Base-by-base conservation (phyloP, 2,888 invertebrate genomes). In the Sphecodes monilicornis region DNA sequence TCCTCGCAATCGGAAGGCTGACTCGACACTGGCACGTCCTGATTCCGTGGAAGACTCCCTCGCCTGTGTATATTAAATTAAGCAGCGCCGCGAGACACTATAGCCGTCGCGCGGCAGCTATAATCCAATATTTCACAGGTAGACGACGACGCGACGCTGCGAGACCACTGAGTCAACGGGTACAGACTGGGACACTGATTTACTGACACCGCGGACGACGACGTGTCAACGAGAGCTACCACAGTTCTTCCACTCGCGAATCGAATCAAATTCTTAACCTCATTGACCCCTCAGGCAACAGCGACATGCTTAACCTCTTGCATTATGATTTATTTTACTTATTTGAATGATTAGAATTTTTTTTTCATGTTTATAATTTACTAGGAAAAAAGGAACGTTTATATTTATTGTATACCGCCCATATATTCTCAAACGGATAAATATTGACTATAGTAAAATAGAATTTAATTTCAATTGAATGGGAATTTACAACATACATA, bases 41-140 rank as follows among this genome's bases (percentile, higher is more conserved):
- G 93, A 91, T 92, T 93, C 91, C 88, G 85, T 85, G 90, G 91
- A 93, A 93, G 90, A 91, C 91, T 90, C 88, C 86, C 91, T 88
- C 89, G 87, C 85, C 85, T 50, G 50, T 76, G 87, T 93, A 93
- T 94, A 94, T 94, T 94, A 93, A 94, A 94, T 94, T 94, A 94
- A 88, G 82, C 81, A 72, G 77, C 84, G 57, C 77, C 78, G 73
- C 79, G 78, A 86, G 74, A 76, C 76, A 43, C 84, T 79, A 77
- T 50, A 82, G 57, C 39, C 80, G 73, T 43, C 86, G 79, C 89
- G 87, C 57, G 57, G 29, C 26, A 86, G 86, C 84, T 89, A 87
- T 90, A 92, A 93, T 93, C 92, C 92, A 93, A 93, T 93, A 91
- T 88, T 75, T 82, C 76, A 50, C 83, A 76, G 85, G 68, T 87